A percentile compares a stretch with the other conserved stretches of the same genome.
Evolutionary conservation across 2,797 vertebrate genomes (phyloP).

Genomic region (Acipenser oxyrinchus): DNA sequence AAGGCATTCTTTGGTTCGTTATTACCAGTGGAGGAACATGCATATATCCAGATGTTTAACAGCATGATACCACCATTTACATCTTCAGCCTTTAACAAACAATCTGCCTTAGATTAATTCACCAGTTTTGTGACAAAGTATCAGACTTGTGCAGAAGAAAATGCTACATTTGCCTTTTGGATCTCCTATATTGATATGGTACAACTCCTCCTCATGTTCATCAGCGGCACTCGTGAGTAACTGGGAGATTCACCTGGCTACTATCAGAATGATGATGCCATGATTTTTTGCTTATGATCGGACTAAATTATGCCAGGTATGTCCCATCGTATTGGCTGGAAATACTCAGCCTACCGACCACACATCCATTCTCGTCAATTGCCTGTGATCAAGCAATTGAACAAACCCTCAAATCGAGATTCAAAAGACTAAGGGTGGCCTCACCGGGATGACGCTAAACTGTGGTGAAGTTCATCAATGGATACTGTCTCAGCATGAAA

Average conservation of each 20-base stretch:
- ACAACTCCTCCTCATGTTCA: constrained; percentile 24
- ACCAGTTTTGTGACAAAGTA: constrained; percentile 11
- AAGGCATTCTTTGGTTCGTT: constrained; percentile 5
- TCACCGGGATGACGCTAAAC: constrained; percentile 23
- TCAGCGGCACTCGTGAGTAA: constrained; percentile 26
- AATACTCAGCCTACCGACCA: constrained; percentile 26
- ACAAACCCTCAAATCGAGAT: constrained; percentile 20
- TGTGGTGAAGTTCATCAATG: constrained; percentile 21
- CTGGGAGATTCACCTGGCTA: constrained; percentile 25
- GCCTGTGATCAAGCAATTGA: constrained; percentile 25
- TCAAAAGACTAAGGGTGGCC: constrained; percentile 22
- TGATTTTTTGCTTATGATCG: constrained; percentile 26
- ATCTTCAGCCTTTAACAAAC: not conserved
- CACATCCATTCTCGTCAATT: constrained; percentile 25
- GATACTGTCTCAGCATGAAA: constrained; percentile 28
- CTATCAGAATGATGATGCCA: constrained; percentile 19
- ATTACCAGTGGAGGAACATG: constrained; percentile 2
- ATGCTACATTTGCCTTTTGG: constrained; percentile 3
- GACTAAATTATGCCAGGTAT: constrained; percentile 24
- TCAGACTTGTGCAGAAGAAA: constrained; percentile 14
- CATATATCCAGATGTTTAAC: not conserved
- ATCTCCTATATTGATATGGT: constrained; percentile 24
- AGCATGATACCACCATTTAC: not conserved
- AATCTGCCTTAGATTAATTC: constrained; percentile 11
- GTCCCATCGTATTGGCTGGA: constrained; percentile 28